These are phyloP conservation scores for Thaumetopoea pityocampa DNA, from an alignment of 1,140 invertebrate genomes.

Conservation along the genomic window DNA sequence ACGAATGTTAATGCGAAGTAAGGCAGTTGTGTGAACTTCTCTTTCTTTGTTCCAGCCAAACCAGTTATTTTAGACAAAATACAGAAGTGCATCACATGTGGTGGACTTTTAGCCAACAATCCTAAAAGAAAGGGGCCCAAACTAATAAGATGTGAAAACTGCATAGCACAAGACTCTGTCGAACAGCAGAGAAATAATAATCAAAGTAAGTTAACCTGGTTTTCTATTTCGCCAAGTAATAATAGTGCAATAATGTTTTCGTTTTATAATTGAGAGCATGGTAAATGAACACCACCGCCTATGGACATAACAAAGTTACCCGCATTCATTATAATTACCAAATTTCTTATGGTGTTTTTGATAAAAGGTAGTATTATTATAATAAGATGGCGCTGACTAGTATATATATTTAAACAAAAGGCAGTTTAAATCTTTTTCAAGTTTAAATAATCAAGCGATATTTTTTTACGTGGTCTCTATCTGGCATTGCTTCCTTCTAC, in stretches of 20 bases:
- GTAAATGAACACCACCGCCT: too few species aligned
- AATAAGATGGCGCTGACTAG: too few species aligned
- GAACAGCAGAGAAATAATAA: slow-evolving; percentile 58
- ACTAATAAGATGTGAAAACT: slow-evolving; percentile 77
- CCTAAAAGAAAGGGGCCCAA: slow-evolving; percentile 78
- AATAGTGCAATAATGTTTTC: neutral
- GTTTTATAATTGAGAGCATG: neutral
- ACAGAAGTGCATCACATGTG: slow-evolving; percentile 77
- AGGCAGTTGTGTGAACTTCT: slow-evolving; percentile 7
- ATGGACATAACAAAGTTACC: too few species aligned
- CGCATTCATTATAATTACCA: too few species aligned
- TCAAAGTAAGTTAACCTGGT: slow-evolving; percentile 42
- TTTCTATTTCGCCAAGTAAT: slow-evolving; percentile 11
- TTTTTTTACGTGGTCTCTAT: too few species aligned
- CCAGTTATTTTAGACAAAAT: slow-evolving; percentile 62
- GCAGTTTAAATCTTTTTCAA: too few species aligned
- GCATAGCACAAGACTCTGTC: slow-evolving; percentile 76
- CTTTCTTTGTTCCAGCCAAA: slow-evolving; percentile 48
- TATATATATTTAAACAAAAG: too few species aligned
- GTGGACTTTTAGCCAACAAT: slow-evolving; percentile 73
- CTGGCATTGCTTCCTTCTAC: too few species aligned
- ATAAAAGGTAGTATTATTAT: too few species aligned
- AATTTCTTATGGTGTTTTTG: too few species aligned
- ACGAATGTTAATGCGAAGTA: too few species aligned
- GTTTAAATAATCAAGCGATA: too few species aligned